Evolutionary conservation across 2,113 vertebrate genomes (phyloP).

Genomic region (Tachuris rubrigastra): DNA sequence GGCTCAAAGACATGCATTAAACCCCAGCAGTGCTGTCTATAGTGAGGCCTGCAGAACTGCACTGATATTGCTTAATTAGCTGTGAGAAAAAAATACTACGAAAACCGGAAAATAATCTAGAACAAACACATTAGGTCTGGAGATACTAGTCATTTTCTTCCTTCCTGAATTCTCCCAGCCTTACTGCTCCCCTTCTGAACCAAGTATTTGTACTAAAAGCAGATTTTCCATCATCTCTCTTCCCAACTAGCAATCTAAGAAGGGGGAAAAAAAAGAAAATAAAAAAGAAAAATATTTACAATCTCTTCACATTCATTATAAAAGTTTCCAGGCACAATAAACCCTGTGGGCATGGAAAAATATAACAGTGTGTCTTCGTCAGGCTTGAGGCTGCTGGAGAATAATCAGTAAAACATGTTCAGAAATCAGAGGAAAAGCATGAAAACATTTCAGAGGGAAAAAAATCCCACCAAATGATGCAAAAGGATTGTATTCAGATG

Average conservation of each 20-base stretch:
- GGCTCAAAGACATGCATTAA: not conserved
- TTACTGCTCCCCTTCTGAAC: not conserved
- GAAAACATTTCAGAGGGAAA: not conserved
- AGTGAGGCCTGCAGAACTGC: not conserved
- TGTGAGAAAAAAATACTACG: not conserved
- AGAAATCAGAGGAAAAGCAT: slow-evolving; percentile 12
- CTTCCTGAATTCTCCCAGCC: not conserved
- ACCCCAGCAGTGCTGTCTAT: not conserved
- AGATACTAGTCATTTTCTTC: not conserved
- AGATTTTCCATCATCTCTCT: not conserved
- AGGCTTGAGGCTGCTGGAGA: slow-evolving; percentile 2
- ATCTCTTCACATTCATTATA: not conserved
- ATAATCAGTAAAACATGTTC: slow-evolving; percentile 45
- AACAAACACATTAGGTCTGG: slow-evolving; percentile 25
- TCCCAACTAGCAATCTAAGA: not conserved
- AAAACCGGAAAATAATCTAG: slow-evolving; percentile 25
- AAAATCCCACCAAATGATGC: not conserved
- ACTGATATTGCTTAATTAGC: not conserved
- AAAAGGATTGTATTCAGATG: not conserved
- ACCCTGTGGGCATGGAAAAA: slow-evolving; percentile 29
- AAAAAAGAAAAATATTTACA: not conserved
- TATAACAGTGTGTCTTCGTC: not conserved
- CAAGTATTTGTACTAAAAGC: not conserved
- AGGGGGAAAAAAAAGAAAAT: not conserved
- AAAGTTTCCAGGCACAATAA: slow-evolving; percentile 41